Percentiles rank a stretch among this genome's conserved stretches.
These are phyloP conservation scores for Melanotaenia nigrans DNA, from an alignment of 2,797 vertebrate genomes.

Conservation along the genomic window DNA sequence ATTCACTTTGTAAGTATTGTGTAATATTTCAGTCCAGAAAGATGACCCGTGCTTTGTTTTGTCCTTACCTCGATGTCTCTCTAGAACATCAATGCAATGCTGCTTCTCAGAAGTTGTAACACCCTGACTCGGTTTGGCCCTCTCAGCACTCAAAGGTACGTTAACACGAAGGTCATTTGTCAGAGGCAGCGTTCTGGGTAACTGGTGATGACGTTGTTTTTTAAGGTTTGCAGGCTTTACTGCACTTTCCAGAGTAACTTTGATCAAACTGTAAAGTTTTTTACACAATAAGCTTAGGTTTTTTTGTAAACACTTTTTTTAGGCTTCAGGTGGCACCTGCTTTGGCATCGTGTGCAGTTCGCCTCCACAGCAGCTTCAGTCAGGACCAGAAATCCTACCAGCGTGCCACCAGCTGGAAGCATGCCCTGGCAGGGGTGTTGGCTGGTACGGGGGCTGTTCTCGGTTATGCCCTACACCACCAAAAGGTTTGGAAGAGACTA, in stretches of 20 bases:
- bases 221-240: neutral
- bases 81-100: constrained; percentile 75
- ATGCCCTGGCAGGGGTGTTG: constrained; percentile 76
- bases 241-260: neutral
- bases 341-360: constrained; percentile 44
- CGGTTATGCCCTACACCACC: constrained; percentile 72
- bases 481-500: constrained; percentile 69
- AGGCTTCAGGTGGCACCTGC: constrained; percentile 61
- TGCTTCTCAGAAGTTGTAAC: constrained; percentile 75
- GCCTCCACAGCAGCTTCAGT: constrained; percentile 58
- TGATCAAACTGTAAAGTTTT: neutral
- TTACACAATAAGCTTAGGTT: neutral
- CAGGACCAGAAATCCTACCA: constrained; percentile 51
- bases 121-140: constrained; percentile 62
- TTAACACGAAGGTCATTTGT: constrained; percentile 4
- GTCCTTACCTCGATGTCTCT: neutral
- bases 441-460: constrained; percentile 79
- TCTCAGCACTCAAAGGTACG: constrained; percentile 65
- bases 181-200: neutral
- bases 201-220: neutral
- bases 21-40: neutral
- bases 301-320: neutral
- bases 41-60: neutral
- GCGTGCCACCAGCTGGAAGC: constrained; percentile 63
- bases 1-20: neutral